Base-by-base conservation (phyloP, 2,888 invertebrate species). In the Acleris holmiana region DNA sequence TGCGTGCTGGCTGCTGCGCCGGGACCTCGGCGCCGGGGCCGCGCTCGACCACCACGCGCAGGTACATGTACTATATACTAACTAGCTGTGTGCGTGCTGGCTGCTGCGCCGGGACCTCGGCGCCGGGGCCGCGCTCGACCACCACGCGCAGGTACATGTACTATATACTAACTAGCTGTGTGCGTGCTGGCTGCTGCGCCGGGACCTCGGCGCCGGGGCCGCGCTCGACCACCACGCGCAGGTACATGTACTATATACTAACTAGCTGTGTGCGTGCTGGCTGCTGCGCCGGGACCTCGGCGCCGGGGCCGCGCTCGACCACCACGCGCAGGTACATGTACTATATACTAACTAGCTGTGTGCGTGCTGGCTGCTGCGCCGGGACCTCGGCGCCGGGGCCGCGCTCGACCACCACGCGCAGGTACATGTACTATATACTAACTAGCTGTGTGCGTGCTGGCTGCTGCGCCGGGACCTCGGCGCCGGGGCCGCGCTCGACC, bases 141-240 rank as follows among this genome's bases (percentile, higher is more conserved):
- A 84, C 0, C 88, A 96, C 70, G 80, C 90, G 2, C 94, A 94
- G 53, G 49, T 25, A 13, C 23, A n/a, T 23, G 5, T 3, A 23
- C 23, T 23, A 23, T 23, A 23, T 23, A 23, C 23, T 23, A 23
- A n/a, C n/a, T 23, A 23, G 96, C 0, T 77, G 83, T 48, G 84
- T 55, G 96, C 96, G 85, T 10, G 89, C 91, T 0, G 95, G 94
- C 0, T 95, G 70, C 84, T 98, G 54, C 67, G 93, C 0, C 76
- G 84, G 2, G 89, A 93, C 35, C 70, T 95, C 0, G 73, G 85
- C 19, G 75, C 82, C 55, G 93, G 93, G 21, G 93, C 94, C 17
- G 96, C 96, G 73, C 90, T 96, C 29, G 97, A 97, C 76, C 71
- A 84, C 0, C 88, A 96, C 70, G 80, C 90, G 2, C 94, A 94